Conservation (phyloP, 1,140 invertebrate genomes). For the Neodiprion fabricii region DNA sequence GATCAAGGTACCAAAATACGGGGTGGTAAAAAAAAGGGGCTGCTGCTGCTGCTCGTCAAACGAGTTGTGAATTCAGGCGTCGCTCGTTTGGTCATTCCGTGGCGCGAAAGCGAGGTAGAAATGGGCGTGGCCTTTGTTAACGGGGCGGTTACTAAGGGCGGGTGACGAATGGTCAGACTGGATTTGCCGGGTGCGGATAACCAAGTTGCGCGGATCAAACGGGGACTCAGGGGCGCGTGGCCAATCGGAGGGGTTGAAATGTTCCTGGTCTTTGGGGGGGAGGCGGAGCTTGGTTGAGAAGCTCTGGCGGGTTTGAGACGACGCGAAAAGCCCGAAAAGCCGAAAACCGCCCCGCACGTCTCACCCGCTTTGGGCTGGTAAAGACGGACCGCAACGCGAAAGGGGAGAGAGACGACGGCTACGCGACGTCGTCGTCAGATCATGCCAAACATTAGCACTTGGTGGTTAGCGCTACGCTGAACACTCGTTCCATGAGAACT, state of each 20-base stretch:
- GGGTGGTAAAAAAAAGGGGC: no score
- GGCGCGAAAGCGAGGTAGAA: neutral
- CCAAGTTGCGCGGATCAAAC: neutral
- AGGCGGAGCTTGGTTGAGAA: no score
- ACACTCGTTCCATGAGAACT: no score
- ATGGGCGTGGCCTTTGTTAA: neutral
- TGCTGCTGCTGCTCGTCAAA: no score
- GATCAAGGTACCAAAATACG: no score
- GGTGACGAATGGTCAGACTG: neutral
- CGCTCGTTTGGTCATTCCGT: neutral
- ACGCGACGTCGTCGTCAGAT: constrained; percentile 43
- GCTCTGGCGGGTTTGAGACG: no score
- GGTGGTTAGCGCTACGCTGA: no score
- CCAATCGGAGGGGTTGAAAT: neutral
- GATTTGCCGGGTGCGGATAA: neutral
- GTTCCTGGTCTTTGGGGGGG: neutral
- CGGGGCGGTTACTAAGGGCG: neutral
- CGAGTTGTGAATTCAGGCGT: no score
- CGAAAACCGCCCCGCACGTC: no score
- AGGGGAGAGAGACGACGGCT: constrained; percentile 48
- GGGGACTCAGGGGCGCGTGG: neutral
- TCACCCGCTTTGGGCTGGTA: constrained; percentile 35
- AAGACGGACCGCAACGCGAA: constrained; percentile 39
- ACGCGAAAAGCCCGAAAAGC: no score
- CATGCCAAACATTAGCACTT: constrained; percentile 41